Base-by-base conservation (phyloP, 2,888 invertebrate species). In the Eumerus sabulonum region DNA sequence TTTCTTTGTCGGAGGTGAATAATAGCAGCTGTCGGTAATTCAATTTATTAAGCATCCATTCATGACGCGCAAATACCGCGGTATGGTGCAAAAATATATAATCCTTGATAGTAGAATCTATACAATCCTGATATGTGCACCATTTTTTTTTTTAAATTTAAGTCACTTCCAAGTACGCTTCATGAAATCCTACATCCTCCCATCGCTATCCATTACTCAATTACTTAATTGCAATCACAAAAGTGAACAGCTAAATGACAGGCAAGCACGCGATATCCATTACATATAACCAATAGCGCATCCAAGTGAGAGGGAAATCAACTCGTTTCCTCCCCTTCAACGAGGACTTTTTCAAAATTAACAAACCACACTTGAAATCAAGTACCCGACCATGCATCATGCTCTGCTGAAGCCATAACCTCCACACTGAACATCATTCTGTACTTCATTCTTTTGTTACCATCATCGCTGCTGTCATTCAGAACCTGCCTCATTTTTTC, bases 331-430 rank as follows among this genome's bases (percentile, higher is more conserved):
- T 45, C 9, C 16, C 16, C 16, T 17, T 1, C 63, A 16, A 38
- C 16, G 9, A 17, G 14, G 17, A 16, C 36, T 27, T 27, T 64
- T 62, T 60, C 63, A 57, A 79, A 79, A 74, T 79, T 79, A 79
- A 79, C 74, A 67, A 79, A 79, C 74, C 74, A 59, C 74, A 74
- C 74, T 79, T 74, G 63, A 79, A 79, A 79, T 79, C 68, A 79
- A 79, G 68, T 79, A 64, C 74, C 79, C 48, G 68, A 42, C 74
- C 73, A 70, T 79, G 74, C 74, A 74, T 74, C 74, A 68, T 60
- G 64, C 40, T 59, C 68, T 57, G 74, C 63, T 79, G 68, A 79
- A 70, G 68, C 64, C 74, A 79, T 79, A 74, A 74, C 79, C 68
- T 68, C 68, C 63, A 74, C 79, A 79, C 74, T 68, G 74, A 79